phyloP scores from a whole-genome alignment of 2,888 invertebrate species.

The Xanthorhoe designata region DNA sequence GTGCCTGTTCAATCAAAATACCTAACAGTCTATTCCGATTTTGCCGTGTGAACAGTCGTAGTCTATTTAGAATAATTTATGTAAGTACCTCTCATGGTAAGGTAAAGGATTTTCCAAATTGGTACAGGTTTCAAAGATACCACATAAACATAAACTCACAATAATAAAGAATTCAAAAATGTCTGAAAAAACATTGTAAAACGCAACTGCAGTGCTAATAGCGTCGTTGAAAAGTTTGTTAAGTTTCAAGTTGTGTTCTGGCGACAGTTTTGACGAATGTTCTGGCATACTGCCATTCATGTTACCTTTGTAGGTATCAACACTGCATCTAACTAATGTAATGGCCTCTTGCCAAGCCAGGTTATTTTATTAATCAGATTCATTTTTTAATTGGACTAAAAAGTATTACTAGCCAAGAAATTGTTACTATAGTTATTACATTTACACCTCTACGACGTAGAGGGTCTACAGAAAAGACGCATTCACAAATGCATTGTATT shows the following conservation, averaged over 20 bases:
- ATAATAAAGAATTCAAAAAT: not conserved
- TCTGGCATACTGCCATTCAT: slow-evolving; percentile 54
- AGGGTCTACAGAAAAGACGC: slow-evolving; percentile 1
- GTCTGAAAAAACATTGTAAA: not conserved
- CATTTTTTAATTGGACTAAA: slow-evolving; percentile 8
- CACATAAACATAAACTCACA: too few species aligned
- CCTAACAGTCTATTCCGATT: too few species aligned
- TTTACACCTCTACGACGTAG: not conserved
- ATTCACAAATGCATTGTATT: not conserved
- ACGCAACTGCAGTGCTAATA: slow-evolving; percentile 23
- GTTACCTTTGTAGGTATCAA: slow-evolving; percentile 45
- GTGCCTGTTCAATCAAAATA: too few species aligned
- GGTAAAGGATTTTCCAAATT: too few species aligned
- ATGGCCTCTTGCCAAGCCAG: slow-evolving; percentile 49
- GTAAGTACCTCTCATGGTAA: too few species aligned
- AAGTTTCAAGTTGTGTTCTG: slow-evolving; percentile 45
- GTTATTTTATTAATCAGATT: slow-evolving; percentile 22
- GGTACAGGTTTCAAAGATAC: too few species aligned
- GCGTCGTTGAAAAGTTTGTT: slow-evolving; percentile 27
- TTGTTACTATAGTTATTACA: not conserved
- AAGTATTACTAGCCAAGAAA: not conserved
- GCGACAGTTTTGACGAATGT: slow-evolving; percentile 38
- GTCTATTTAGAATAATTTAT: too few species aligned
- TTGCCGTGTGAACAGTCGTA: too few species aligned
- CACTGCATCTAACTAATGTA: slow-evolving; percentile 46